Evolutionary conservation across 1,140 invertebrate species (phyloP), one percentile per base, ranked within the genome.

Genomic region (Carposina sasakii): DNA sequence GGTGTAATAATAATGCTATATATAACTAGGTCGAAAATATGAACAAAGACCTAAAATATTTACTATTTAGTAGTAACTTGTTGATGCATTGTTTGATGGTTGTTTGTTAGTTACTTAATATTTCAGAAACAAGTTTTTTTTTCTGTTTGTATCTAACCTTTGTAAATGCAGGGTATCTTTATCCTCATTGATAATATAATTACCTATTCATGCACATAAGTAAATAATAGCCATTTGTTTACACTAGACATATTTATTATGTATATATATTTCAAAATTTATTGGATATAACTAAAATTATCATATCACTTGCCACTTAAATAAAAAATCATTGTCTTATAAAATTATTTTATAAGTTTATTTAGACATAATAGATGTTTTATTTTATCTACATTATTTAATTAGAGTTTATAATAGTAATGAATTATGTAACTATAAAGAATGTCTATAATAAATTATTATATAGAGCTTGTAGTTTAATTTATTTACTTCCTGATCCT

Each of bases 371-470:
- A 66, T 67, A 53, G 57, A 52, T 52, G 45, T 60, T 54, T 63
- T 54, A 60, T 63, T 73, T 70, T 67, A 58, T 62, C 62, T 54
- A 64, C 34, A 65, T 77, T 56, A 75, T 77, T 76, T 70, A 61
- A 62, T 50, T 73, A 76, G 53, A 64, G 65, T 73, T 69, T 71
- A 73, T 71, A 57, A 71, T 66, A 70, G 67, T 72, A 68, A 76
- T 74, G 68, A 76, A 76, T 71, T 81, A 73, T 76, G 74, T 76
- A 72, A 76, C 69, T 67, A 74, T 73, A 71, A 76, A 69, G 63
- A 74, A 72, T 76, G 71, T 81, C 76, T 79, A 77, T 77, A 81
- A 81, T 81, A 81, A 73, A 78, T 76, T 68, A 78, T 76, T 66
- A 76, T 61, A 81, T 81, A 81, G 73, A 78, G 49, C 31, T 44